Conservation (phyloP, 2,113 vertebrate genomes). For the Dromiciops gliroides region DNA sequence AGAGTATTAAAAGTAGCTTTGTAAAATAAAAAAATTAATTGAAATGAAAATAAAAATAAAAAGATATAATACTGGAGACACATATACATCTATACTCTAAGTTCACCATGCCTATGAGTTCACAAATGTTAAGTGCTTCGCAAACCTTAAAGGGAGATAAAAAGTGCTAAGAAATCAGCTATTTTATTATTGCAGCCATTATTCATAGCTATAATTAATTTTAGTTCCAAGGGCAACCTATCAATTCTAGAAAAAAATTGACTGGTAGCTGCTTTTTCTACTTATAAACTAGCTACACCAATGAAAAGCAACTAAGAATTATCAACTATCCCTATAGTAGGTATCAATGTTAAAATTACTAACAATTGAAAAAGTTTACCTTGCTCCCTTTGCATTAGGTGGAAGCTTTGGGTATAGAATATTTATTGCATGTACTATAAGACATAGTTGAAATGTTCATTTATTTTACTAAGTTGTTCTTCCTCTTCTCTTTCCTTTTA, state of each 20-base stretch:
- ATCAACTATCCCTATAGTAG: not conserved
- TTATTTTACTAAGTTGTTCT: not conserved
- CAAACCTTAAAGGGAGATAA: not conserved
- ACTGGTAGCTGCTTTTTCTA: not conserved
- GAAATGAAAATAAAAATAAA: too few species aligned
- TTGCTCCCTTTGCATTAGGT: not conserved
- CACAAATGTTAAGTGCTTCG: not conserved
- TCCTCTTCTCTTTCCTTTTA: not conserved
- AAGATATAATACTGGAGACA: too few species aligned
- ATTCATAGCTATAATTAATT: not conserved
- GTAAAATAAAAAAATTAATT: too few species aligned
- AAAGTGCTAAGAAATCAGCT: not conserved
- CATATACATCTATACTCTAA: too few species aligned
- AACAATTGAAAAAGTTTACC: not conserved
- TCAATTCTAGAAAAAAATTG: not conserved
- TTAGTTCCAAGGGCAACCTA: not conserved
- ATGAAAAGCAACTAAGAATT: not conserved
- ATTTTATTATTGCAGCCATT: not conserved
- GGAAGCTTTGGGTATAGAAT: not conserved
- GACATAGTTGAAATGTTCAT: too few species aligned
- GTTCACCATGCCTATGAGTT: not conserved
- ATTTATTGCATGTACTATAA: not conserved
- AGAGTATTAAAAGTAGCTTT: slow-evolving; percentile 86
- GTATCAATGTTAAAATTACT: not conserved
- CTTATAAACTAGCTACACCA: not conserved